These are phyloP conservation scores for Muscicapa comitata DNA, from an alignment of 2,797 vertebrate genomes.

Conservation along the genomic window DNA sequence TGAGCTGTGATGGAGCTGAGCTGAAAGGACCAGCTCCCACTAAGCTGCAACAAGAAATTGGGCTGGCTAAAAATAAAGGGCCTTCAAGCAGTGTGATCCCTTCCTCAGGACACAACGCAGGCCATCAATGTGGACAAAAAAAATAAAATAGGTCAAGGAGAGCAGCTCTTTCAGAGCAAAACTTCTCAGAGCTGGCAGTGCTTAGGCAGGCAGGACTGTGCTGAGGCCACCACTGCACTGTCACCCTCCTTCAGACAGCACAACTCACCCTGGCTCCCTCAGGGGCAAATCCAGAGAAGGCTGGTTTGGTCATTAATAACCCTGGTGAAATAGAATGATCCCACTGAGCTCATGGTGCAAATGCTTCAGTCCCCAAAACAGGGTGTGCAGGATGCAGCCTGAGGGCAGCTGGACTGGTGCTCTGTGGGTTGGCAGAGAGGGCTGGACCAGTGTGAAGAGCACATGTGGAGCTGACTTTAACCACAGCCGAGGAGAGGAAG, in stretches of 20 bases:
- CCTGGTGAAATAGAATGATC: accelerated
- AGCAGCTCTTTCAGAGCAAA: background rate
- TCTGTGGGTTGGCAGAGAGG: background rate
- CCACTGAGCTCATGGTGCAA: accelerated
- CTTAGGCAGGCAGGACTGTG: background rate
- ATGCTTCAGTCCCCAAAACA: accelerated
- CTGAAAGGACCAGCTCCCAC: background rate
- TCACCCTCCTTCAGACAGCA: background rate
- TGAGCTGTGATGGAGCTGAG: background rate
- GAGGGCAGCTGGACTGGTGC: background rate
- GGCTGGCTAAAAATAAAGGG: conserved; percentile 61
- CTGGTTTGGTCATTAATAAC: background rate
- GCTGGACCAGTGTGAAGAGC: background rate
- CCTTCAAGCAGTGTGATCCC: background rate
- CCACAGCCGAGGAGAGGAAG: background rate
- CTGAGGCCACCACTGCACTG: background rate
- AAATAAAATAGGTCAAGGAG: background rate
- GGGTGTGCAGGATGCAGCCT: accelerated
- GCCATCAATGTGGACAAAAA: background rate
- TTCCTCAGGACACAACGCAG: background rate
- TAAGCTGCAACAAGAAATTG: background rate
- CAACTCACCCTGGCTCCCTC: background rate
- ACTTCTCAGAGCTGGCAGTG: background rate
- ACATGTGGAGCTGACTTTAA: background rate
- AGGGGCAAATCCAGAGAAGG: background rate